Evolutionary conservation across 2,113 vertebrate species (phyloP), one percentile per base, ranked within the genome.

Genomic region (Campylorhamphus procurvoides): DNA sequence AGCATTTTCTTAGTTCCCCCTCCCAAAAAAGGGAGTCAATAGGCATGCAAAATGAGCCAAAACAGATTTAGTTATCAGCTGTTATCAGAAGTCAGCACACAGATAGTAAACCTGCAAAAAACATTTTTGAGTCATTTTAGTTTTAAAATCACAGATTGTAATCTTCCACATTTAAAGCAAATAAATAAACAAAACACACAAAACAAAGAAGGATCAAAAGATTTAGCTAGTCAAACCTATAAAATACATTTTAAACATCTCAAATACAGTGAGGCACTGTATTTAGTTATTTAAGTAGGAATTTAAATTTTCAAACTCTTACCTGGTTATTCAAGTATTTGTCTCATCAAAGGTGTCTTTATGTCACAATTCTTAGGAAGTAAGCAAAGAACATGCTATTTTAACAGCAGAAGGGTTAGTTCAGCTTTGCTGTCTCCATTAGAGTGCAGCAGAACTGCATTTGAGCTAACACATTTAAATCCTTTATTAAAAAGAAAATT

Each of bases 401-500:
- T 42, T 31, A 66, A 6, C 23, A 83, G n/a, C n/a, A 71, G 33
- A 12, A 69, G 50, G 6, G 25, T 6, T 6, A 58, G 23, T 88
- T 67, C 56, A 90, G 39, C 73, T 92, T 94, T 77, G 23, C 44
- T 82, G 44, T 75, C 40, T 87, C 71, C 59, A 63, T 42, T 44
- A 78, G 33, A 64, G 9, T 69, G 62, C 53, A 89, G 12, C 22
- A 89, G 39, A 71, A 66, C 46, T 94, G 55, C 20, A 39, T 81
- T 76, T 67, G 37, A 80, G 31, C 52, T 84, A 69, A 87, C 35
- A 81, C 28, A 94, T 81, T 91, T 79, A 78, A 91, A 87, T 22
- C 24, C 37, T 87, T 87, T 49, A 56, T 87, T 96, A 84, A 37
- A 91, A 92, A 60, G 37, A 87, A 84, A 96, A 91, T 82, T 72